Conservation (phyloP, 2,888 invertebrate species). For the Caenorhabditis japonica region DNA sequence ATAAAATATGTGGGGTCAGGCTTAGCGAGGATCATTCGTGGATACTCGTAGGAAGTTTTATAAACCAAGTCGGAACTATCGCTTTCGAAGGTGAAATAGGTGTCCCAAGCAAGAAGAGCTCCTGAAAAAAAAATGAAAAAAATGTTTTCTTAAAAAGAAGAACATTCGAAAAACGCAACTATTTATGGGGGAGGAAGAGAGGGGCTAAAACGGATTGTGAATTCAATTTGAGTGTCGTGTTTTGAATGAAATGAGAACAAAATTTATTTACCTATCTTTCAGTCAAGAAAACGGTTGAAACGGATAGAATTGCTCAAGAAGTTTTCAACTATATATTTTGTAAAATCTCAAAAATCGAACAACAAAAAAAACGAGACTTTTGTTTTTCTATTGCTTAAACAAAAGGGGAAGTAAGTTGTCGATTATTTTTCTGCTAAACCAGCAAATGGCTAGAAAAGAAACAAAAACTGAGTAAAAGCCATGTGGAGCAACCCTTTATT, state of each 20-base stretch:
- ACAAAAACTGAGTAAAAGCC: neutral
- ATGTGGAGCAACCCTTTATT: no score
- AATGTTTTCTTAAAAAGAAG: no score
- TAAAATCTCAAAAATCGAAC: no score
- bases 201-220: conserved; percentile 27
- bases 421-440: no score
- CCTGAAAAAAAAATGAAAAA: conserved; percentile 52
- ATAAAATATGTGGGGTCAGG: conserved; percentile 40
- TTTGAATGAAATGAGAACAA: conserved; percentile 30
- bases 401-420: no score
- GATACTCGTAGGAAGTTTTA: conserved; percentile 57
- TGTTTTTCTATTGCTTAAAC: no score
- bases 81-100: conserved; percentile 56
- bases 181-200: neutral
- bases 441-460: neutral
- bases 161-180: conserved; percentile 16
- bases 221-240: conserved; percentile 43
- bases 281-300: neutral
- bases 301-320: no score
- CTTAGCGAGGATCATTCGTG: conserved; percentile 36
- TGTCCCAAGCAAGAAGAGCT: conserved; percentile 61
- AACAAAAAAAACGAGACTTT: neutral
- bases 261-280: conserved; percentile 2
- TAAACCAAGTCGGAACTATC: conserved; percentile 46
- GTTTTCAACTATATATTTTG: no score